Evolutionary conservation across 1,140 invertebrate species (phyloP).

Genomic region (Procambarus virginalis): DNA sequence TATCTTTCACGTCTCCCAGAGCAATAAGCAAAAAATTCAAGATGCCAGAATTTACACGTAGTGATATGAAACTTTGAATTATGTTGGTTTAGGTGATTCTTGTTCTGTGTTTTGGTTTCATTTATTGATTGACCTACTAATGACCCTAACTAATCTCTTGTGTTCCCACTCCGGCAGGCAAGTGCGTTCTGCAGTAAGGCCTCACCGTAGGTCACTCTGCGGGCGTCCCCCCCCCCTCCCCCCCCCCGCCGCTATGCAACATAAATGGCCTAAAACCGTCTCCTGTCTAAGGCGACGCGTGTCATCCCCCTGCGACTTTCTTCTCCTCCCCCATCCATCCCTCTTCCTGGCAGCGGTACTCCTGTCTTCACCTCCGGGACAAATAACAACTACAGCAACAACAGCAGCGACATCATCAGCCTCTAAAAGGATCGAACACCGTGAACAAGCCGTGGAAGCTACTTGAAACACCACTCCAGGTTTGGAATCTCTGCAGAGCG

Average conservation of each 20-base stretch:
- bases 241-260: constrained; percentile 61
- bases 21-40: too few relatives aligned
- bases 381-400: not conserved
- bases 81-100: too few relatives aligned
- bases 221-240: constrained; percentile 30
- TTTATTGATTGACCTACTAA: too few relatives aligned
- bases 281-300: constrained; percentile 32
- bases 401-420: not conserved
- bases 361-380: constrained; percentile 42
- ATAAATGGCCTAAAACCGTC: constrained; percentile 58
- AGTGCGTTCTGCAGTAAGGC: constrained; percentile 60
- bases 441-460: not conserved
- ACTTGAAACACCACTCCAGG: not conserved
- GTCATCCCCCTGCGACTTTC: not conserved
- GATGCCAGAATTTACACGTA: too few relatives aligned
- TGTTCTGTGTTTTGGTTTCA: too few relatives aligned
- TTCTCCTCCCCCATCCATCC: not conserved
- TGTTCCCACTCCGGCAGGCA: constrained; percentile 22
- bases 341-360: constrained; percentile 44
- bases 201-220: constrained; percentile 23
- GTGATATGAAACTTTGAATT: too few relatives aligned
- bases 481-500: not conserved
- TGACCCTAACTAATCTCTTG: too few relatives aligned
- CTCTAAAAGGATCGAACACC: not conserved
- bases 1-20: too few relatives aligned